Base-by-base conservation (phyloP, 2,113 vertebrate species). In the Grallaria varia region DNA sequence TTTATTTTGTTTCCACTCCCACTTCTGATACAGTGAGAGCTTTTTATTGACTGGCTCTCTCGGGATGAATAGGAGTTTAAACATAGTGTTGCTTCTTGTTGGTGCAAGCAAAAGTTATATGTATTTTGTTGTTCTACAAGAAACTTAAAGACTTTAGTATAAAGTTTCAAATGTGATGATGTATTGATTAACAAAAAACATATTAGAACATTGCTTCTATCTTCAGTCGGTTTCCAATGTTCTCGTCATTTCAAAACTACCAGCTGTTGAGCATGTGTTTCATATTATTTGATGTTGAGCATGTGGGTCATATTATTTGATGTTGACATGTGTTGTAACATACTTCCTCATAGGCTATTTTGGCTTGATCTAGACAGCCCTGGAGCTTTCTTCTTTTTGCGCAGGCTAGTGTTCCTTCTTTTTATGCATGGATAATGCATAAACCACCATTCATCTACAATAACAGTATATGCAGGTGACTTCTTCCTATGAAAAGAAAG, bases 1-100 rank as follows among this genome's bases (percentile, higher is more conserved):
- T 98, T 97, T 91, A 97, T 97, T 97, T 98, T 97, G 75, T 97
- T 96, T 97, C 82, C 44, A 4, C 68, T 97, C 62, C 73, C 59
- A 59, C 59, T 89, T 97, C 91, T 94, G 81, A 90, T 12, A 81
- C 96, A 98, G 96, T 75, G 42, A 88, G 62, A 76, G 96, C 84
- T 92, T 97, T 91, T 97, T 97, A 93, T 94, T 94, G 91, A 96
- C 91, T 89, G 45, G n/a, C 71, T 97, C 52, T 96, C 74, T 88
- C 79, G 93, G 84, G 87, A 89, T 94, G 72, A 98, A 94, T 78
- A 94, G n/a, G 76, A 96, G 84, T 97, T 96, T 91, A 97, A 82
- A 96, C 19, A 24, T 80, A 39, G 64, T 91, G 78, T 93, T 95
- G 66, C 64, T 90, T 96, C 83, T 15, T 81, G 56, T 72, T 87